Conservation (phyloP, 2,113 vertebrate species). For the Corvus moneduloides region DNA sequence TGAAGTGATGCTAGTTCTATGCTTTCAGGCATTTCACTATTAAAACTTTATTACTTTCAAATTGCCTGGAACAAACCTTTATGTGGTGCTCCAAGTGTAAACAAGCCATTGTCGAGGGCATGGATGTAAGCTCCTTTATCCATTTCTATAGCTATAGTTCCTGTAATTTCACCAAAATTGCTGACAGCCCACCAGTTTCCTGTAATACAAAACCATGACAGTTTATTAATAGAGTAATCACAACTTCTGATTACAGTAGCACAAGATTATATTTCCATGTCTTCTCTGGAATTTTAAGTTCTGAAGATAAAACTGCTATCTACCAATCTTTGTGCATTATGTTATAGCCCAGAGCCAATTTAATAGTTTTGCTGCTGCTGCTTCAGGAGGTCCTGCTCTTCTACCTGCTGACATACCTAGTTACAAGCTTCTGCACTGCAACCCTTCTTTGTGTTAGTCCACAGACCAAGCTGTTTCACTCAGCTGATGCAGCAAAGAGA, state of each 20-base stretch:
- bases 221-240: not conserved
- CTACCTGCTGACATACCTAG: not conserved
- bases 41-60: not conserved
- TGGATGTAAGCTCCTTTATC: slow-evolving; percentile 90
- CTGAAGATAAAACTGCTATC: not conserved
- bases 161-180: slow-evolving; percentile 88
- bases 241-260: not conserved
- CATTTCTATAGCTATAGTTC: slow-evolving; percentile 94
- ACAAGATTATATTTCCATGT: fast-evolving
- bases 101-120: slow-evolving; percentile 93
- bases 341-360: not conserved
- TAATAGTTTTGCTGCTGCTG: not conserved
- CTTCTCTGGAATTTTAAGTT: not conserved
- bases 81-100: slow-evolving; percentile 92
- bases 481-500: not conserved
- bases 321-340: not conserved
- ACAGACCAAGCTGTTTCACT: not conserved
- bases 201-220: slow-evolving; percentile 45
- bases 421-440: not conserved
- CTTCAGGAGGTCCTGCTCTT: not conserved
- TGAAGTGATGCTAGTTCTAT: not conserved
- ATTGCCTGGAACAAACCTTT: slow-evolving; percentile 68
- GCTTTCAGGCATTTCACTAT: not conserved
- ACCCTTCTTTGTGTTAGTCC: not conserved
- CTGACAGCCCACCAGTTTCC: slow-evolving; percentile 90